Conservation (phyloP, 2,113 vertebrate species). For the Phalacrocorax aristotelis region DNA sequence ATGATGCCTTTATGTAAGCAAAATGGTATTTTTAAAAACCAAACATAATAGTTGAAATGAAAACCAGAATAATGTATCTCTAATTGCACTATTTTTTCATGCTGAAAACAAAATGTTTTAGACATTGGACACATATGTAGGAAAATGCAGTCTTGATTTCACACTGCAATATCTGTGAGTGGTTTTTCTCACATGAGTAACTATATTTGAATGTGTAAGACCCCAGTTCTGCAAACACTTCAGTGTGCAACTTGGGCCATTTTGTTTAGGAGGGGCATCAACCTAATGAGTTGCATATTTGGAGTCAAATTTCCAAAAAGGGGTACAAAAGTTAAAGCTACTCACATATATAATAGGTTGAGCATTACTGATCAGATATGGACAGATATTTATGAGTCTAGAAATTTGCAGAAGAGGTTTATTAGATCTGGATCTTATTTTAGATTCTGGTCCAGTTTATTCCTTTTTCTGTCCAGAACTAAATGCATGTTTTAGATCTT, state of each 20-base stretch:
- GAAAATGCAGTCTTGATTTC: not conserved
- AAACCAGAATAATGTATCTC: not conserved
- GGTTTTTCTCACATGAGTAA: not conserved
- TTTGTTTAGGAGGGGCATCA: not conserved
- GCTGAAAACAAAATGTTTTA: not conserved
- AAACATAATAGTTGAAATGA: not conserved
- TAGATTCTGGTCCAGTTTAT: not conserved
- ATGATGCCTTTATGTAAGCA: not conserved
- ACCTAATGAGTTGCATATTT: not conserved
- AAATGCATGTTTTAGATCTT: not conserved
- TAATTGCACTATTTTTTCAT: not conserved
- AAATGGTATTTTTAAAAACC: not conserved
- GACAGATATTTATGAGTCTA: not conserved
- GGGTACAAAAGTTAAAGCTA: not conserved
- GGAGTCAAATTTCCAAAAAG: not conserved
- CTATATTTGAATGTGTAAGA: not conserved
- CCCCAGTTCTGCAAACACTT: not conserved
- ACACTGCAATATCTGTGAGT: not conserved
- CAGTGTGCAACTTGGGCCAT: not conserved
- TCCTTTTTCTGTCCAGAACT: not conserved
- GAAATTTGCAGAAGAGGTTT: not conserved
- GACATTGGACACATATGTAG: rapidly evolving
- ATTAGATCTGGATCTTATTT: not conserved
- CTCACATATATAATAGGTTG: not conserved
- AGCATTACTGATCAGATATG: not conserved